These are phyloP conservation scores for Hymenopus coronatus DNA, from an alignment of 2,888 invertebrate genomes.

Conservation along the genomic window DNA sequence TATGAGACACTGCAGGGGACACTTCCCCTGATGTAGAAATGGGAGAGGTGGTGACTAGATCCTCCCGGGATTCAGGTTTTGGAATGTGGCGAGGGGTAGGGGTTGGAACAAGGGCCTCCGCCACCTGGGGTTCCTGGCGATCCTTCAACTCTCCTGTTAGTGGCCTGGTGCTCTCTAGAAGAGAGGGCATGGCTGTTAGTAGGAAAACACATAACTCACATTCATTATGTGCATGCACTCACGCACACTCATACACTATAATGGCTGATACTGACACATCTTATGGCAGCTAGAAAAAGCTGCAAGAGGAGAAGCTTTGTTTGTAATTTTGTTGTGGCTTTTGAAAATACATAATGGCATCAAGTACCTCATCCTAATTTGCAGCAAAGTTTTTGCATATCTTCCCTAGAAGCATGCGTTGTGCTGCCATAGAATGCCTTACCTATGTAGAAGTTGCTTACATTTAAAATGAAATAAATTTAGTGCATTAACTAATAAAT, in stretches of 20 bases:
- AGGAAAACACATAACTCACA: slow-evolving; percentile 15
- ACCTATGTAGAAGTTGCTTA: too few species aligned
- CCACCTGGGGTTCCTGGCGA: slow-evolving; percentile 28
- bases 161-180: slow-evolving; percentile 33
- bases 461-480: too few species aligned
- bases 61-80: slow-evolving; percentile 13
- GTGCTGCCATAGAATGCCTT: too few species aligned
- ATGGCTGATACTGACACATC: too few species aligned
- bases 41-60: slow-evolving; percentile 6
- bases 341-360: too few species aligned
- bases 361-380: too few species aligned
- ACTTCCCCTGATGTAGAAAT: neutral
- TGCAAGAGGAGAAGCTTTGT: too few species aligned
- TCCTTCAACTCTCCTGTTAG: slow-evolving; percentile 30
- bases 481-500: too few species aligned
- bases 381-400: too few species aligned
- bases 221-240: neutral
- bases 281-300: too few species aligned
- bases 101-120: slow-evolving; percentile 26
- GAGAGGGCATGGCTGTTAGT: slow-evolving; percentile 33
- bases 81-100: slow-evolving; percentile 29
- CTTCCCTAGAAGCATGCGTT: too few species aligned
- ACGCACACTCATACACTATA: neutral
- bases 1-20: slow-evolving; percentile 4
- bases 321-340: too few species aligned